Conservation (phyloP, 2,888 invertebrate genomes). For the Dasysyrphus albostriatus region DNA sequence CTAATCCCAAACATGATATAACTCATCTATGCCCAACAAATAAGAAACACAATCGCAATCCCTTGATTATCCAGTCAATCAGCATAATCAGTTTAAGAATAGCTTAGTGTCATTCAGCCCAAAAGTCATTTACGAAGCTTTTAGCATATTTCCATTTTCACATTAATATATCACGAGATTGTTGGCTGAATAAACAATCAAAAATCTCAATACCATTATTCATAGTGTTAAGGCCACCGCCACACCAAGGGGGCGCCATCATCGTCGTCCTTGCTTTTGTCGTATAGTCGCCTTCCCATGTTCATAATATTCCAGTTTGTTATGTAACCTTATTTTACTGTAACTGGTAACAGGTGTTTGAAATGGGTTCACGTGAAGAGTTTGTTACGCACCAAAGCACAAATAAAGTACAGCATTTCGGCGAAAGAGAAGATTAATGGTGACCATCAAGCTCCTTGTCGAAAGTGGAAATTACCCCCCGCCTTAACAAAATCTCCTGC, state of each 20-base stretch:
- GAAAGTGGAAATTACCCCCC: conserved; percentile 69
- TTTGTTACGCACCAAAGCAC: conserved; percentile 65
- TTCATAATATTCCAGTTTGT: conserved; percentile 26
- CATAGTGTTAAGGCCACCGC: conserved; percentile 60
- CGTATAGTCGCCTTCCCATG: background rate
- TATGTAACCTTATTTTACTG: conserved; percentile 32
- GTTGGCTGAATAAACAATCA: conserved; percentile 71
- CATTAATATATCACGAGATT: conserved; percentile 63
- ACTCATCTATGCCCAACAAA: background rate
- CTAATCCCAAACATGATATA: background rate
- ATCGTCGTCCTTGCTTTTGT: background rate
- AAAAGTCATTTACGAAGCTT: conserved; percentile 33
- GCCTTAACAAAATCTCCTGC: background rate
- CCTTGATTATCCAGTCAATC: conserved; percentile 62
- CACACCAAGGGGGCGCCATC: conserved; percentile 21
- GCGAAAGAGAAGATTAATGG: conserved; percentile 74
- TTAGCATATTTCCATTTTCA: conserved; percentile 63
- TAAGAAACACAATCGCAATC: background rate
- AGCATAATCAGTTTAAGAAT: conserved; percentile 62
- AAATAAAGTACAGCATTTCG: conserved; percentile 62
- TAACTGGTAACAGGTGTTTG: conserved; percentile 72
- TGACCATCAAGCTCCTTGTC: conserved; percentile 75
- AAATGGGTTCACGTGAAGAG: conserved; percentile 73
- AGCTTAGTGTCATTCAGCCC: conserved; percentile 41
- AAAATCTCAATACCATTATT: conserved; percentile 72